Evolutionary conservation across 2,888 invertebrate genomes (phyloP).

Genomic region (Lysandra bellargus): DNA sequence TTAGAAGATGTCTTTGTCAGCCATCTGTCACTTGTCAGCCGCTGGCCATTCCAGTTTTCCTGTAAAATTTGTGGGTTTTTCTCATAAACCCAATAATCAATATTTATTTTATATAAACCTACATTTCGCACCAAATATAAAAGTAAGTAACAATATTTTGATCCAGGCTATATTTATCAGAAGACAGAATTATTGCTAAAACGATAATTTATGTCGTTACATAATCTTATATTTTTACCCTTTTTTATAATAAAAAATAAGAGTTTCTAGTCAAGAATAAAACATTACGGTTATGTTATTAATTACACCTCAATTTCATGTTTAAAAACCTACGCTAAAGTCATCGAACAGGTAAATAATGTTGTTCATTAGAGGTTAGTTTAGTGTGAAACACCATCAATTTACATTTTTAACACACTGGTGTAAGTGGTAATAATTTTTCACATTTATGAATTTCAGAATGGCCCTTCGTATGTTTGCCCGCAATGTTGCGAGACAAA

Average conservation of each 20-base stretch:
- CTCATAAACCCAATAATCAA: background rate
- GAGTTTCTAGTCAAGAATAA: background rate
- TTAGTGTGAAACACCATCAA: background rate
- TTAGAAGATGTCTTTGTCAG: too few relatives aligned
- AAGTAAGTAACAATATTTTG: slow-evolving; percentile 9
- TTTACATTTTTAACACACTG: background rate
- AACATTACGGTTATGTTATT: background rate
- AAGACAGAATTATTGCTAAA: background rate
- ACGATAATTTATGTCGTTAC: slow-evolving; percentile 36
- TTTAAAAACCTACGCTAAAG: background rate
- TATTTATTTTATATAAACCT: slow-evolving; percentile 1
- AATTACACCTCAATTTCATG: background rate
- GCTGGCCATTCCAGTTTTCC: background rate
- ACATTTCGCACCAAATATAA: background rate
- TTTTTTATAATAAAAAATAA: background rate
- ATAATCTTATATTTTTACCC: slow-evolving; percentile 41
- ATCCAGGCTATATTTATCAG: background rate
- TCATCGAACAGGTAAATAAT: background rate
- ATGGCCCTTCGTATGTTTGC: slow-evolving; percentile 80
- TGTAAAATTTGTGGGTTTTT: background rate
- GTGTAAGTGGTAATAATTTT: background rate
- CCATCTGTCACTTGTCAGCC: background rate
- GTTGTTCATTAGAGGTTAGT: slow-evolving; percentile 10
- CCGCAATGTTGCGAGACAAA: slow-evolving; percentile 64
- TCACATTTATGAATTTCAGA: slow-evolving; percentile 45